Percentiles rank a stretch among this genome's conserved stretches.
These are phyloP conservation scores for Hipparchia semele DNA, from an alignment of 2,888 invertebrate species.

Conservation along the genomic window DNA sequence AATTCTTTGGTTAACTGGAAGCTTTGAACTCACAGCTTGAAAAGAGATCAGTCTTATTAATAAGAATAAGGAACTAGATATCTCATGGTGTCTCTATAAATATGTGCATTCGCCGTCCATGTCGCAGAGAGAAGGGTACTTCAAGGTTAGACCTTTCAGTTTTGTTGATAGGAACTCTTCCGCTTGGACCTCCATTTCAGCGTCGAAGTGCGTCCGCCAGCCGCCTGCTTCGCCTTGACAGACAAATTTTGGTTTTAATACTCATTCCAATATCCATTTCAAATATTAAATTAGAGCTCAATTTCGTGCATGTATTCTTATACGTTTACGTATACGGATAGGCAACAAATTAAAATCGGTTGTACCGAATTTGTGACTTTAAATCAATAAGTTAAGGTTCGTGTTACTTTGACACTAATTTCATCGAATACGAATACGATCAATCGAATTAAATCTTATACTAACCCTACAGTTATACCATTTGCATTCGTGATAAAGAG, in stretches of 20 bases:
- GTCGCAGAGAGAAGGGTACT: slow-evolving; percentile 61
- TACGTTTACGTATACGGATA: no score
- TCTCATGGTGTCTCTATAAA: slow-evolving; percentile 47
- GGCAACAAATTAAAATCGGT: no score
- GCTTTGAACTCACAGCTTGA: slow-evolving; percentile 5
- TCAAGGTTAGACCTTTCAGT: slow-evolving; percentile 56
- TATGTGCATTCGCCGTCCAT: slow-evolving; percentile 54
- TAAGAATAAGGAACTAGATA: slow-evolving; percentile 18
- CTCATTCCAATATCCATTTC: background rate
- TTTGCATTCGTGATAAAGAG: no score
- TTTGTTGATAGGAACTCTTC: slow-evolving; percentile 62
- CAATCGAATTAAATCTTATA: no score
- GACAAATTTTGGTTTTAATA: background rate
- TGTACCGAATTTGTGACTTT: no score
- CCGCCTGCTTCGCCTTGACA: slow-evolving; percentile 69
- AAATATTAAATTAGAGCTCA: no score
- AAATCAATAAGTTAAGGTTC: no score
- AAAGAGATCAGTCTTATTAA: slow-evolving; percentile 40
- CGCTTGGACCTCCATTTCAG: slow-evolving; percentile 67
- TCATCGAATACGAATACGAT: no score
- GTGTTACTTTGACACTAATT: no score
- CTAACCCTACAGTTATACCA: no score
- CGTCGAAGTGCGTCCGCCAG: slow-evolving; percentile 68
- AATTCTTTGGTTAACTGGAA: slow-evolving; percentile 21
- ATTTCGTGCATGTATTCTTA: no score